Percentiles rank a stretch among this genome's conserved stretches.
Evolutionary conservation across 2,797 vertebrate species (phyloP).

Genomic region (Pelodytes ibericus): DNA sequence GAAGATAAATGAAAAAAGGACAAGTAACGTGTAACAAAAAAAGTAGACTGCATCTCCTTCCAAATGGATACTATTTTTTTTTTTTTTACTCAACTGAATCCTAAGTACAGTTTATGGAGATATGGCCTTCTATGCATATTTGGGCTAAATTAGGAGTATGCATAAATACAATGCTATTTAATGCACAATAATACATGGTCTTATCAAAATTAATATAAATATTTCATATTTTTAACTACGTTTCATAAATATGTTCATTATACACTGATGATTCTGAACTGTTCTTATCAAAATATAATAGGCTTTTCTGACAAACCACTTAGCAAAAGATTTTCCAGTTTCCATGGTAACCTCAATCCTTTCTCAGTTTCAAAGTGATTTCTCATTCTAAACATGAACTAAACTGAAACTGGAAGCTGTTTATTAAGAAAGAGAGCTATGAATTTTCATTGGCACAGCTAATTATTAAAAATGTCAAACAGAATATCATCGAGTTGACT

Average conservation of each 20-base stretch:
- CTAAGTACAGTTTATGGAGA: no score
- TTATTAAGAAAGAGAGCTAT: conserved; percentile 47
- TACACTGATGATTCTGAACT: conserved; percentile 48
- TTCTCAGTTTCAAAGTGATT: conserved; percentile 55
- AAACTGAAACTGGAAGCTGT: conserved; percentile 54
- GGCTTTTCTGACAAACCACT: conserved; percentile 56
- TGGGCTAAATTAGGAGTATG: neutral
- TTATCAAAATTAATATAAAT: conserved; percentile 35
- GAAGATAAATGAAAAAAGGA: no score
- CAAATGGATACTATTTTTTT: no score
- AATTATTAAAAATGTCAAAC: conserved; percentile 44
- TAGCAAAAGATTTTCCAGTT: conserved; percentile 54
- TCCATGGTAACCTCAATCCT: conserved; percentile 54
- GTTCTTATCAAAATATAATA: conserved; percentile 56
- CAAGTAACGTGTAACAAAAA: no score
- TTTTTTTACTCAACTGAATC: no score
- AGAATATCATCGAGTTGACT: conserved; percentile 7
- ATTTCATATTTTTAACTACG: conserved; percentile 39
- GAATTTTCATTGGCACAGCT: conserved; percentile 35
- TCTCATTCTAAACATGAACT: conserved; percentile 55
- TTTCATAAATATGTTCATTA: conserved; percentile 50
- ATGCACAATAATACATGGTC: neutral
- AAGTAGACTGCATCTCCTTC: no score
- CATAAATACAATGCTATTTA: neutral
- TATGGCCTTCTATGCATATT: neutral